Conservation (phyloP, 2,888 invertebrate species). For the Microchrysa polita region DNA sequence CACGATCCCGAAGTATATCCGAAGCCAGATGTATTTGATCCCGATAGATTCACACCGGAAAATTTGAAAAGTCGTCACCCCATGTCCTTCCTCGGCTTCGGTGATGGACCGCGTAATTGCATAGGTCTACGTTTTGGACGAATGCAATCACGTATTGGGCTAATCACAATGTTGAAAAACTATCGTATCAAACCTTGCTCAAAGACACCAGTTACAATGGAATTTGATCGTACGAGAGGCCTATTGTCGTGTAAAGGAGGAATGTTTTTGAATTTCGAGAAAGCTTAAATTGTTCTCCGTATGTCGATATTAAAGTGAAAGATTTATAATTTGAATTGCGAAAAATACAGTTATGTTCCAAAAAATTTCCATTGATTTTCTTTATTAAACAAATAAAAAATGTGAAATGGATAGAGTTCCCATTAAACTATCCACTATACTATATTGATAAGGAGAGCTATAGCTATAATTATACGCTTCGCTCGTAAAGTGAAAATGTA, state of each 20-base stretch:
- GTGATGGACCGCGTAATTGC: constrained; percentile 44
- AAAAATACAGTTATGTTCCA: too few relatives aligned
- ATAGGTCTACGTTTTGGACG: constrained; percentile 55
- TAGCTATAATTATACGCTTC: too few relatives aligned
- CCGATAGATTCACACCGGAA: constrained; percentile 67
- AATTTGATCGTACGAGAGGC: background rate
- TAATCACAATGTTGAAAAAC: constrained; percentile 37
- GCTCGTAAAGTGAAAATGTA: too few relatives aligned
- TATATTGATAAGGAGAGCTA: too few relatives aligned
- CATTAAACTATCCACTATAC: too few relatives aligned
- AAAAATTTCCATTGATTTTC: too few relatives aligned
- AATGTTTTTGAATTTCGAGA: constrained; percentile 43
- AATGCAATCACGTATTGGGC: constrained; percentile 40
- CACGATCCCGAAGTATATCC: constrained; percentile 68
- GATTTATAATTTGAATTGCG: too few relatives aligned
- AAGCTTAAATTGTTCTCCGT: constrained; percentile 51
- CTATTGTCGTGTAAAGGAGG: constrained; percentile 31
- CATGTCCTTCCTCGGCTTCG: constrained; percentile 29
- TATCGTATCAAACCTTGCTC: constrained; percentile 52
- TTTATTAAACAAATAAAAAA: too few relatives aligned
- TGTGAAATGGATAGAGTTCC: too few relatives aligned
- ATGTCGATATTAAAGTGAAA: too few relatives aligned
- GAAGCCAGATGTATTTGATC: constrained; percentile 68
- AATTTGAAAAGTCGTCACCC: constrained; percentile 64
- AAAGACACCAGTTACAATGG: constrained; percentile 45